phyloP scores from a whole-genome alignment of 2,113 vertebrate genomes.

The Artemisiospiza belli region DNA sequence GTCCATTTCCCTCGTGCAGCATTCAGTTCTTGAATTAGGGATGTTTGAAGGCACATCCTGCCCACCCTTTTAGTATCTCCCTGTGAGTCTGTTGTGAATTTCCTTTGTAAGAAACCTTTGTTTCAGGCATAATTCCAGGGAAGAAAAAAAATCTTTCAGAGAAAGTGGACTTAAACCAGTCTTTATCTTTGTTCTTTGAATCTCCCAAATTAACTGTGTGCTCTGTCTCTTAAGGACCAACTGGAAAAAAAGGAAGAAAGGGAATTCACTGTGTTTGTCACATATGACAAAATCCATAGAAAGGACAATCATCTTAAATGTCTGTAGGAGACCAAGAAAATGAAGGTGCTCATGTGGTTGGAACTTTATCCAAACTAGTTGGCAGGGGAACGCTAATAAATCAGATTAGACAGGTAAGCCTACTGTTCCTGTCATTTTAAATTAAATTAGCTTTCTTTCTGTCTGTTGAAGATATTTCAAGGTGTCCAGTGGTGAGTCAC shows the following conservation, averaged over 20 bases:
- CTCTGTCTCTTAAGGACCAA: background rate
- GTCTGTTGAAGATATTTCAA: background rate
- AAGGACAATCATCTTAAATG: background rate
- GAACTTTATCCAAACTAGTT: background rate
- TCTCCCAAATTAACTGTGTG: background rate
- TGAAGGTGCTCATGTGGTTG: background rate
- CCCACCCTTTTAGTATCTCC: background rate
- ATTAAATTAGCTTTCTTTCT: constrained; percentile 9
- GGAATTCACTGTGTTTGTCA: background rate
- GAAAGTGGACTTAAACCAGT: background rate
- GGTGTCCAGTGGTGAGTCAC: background rate
- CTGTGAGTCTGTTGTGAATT: background rate
- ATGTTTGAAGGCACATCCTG: background rate
- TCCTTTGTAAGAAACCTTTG: background rate
- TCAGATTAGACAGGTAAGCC: background rate
- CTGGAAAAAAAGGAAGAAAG: background rate
- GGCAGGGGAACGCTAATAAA: background rate
- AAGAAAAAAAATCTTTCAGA: background rate
- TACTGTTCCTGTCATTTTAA: background rate
- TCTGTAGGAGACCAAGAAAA: background rate
- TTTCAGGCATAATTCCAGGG: background rate
- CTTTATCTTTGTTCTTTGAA: background rate
- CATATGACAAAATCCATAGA: background rate
- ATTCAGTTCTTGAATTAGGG: background rate
- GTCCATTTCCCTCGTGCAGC: background rate